Evolutionary conservation across 2,888 invertebrate genomes (phyloP).

Genomic region (Carabus problematicus): DNA sequence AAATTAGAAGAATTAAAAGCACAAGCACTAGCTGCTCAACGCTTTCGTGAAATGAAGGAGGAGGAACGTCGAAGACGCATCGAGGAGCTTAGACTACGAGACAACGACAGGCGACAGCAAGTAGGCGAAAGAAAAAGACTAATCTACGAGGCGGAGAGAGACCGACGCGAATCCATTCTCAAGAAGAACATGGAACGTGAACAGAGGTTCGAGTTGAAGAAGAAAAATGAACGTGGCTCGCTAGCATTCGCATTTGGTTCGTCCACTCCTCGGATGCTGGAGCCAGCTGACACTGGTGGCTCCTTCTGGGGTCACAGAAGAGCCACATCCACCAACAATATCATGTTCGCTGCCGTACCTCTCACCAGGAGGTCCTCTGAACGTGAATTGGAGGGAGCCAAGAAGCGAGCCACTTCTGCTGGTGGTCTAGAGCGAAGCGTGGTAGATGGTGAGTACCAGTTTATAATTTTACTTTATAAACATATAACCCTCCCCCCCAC

Average conservation of each 20-base stretch:
- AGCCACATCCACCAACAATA: constrained; percentile 90
- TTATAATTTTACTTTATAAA: too few species aligned
- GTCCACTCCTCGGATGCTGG: constrained; percentile 86
- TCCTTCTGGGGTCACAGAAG: constrained; percentile 88
- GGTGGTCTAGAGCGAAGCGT: constrained; percentile 73
- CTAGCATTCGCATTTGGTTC: constrained; percentile 90
- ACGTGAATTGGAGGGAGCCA: constrained; percentile 77
- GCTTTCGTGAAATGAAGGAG: constrained; percentile 88
- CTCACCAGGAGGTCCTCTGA: constrained; percentile 86
- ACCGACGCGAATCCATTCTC: constrained; percentile 84
- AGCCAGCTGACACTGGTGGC: constrained; percentile 80
- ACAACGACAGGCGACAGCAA: constrained; percentile 72
- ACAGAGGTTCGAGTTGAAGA: constrained; percentile 75
- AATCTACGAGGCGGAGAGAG: constrained; percentile 88
- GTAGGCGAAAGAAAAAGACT: constrained; percentile 90
- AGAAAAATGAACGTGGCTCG: constrained; percentile 76
- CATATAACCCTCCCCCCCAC: too few species aligned
- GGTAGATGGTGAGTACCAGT: constrained; percentile 63
- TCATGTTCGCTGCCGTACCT: constrained; percentile 75
- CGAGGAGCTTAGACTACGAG: constrained; percentile 81
- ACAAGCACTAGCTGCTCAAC: constrained; percentile 88
- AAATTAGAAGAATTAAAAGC: constrained; percentile 89
- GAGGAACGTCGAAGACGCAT: constrained; percentile 82
- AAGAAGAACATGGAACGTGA: constrained; percentile 86
- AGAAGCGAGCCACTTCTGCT: constrained; percentile 79